Conservation (phyloP, 2,888 invertebrate genomes). For the Plebejus melissa region DNA sequence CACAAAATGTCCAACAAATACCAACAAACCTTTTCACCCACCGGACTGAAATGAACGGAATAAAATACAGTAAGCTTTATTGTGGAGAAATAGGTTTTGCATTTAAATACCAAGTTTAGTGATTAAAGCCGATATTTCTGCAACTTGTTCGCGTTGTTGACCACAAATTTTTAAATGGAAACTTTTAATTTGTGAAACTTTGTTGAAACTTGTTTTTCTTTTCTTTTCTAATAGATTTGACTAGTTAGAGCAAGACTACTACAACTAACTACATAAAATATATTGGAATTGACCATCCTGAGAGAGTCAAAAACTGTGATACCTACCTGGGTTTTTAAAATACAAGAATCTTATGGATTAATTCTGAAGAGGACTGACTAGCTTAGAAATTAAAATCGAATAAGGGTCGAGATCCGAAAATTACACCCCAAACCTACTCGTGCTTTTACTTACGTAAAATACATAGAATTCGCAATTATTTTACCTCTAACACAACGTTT, state of each 20-base stretch:
- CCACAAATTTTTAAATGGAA: background rate
- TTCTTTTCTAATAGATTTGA: too few relatives aligned
- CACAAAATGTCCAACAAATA: conserved; percentile 42
- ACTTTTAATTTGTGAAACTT: background rate
- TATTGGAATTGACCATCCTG: too few relatives aligned
- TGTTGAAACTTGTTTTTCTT: too few relatives aligned
- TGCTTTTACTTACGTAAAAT: background rate
- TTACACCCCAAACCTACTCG: background rate
- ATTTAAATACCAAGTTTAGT: conserved; percentile 29
- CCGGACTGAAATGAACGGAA: conserved; percentile 32
- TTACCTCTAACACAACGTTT: background rate
- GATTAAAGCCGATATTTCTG: conserved; percentile 26
- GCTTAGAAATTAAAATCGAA: background rate
- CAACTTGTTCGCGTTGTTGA: background rate
- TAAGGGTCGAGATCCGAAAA: background rate
- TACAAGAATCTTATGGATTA: too few relatives aligned
- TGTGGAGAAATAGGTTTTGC: conserved; percentile 30
- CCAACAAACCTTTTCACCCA: conserved; percentile 33
- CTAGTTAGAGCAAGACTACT: too few relatives aligned
- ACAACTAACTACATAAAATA: too few relatives aligned
- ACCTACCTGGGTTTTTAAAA: too few relatives aligned
- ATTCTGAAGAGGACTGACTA: too few relatives aligned
- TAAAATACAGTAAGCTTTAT: conserved; percentile 35
- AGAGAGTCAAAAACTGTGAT: too few relatives aligned
- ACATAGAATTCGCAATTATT: background rate